Base-by-base conservation (phyloP, 2,888 invertebrate species). In the Homarus gammarus region DNA sequence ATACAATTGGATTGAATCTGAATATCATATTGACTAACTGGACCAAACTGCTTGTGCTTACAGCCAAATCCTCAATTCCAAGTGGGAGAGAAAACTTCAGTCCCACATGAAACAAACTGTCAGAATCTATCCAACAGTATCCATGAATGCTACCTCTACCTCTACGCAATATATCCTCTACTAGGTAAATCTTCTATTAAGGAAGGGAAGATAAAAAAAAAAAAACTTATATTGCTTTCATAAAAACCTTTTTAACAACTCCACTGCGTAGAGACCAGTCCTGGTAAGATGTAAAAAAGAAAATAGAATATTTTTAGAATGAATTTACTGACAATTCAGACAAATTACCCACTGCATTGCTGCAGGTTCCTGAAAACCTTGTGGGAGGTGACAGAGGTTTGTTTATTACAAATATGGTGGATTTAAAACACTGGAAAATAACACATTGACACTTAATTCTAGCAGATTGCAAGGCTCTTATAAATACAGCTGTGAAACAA, bases 261-360 rank as follows among this genome's bases (percentile, higher is more conserved):
- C 91, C 89, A 87, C 91, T 90, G 64, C 91, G 89, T 40, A 87
- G 87, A 31, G 91, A 90, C 91, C 91, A 91, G 81, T 91, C 91
- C 91, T 91, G 91, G 83, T 77, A 83, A 77, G 88, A 89, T 83
- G 78, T 84, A 73, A 84, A 82, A 78, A 84, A 89, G 84, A 89
- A 73, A 75, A 88, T 38, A 64, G 83, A 83, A 84, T 75, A 40
- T 56, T 70, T 85, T 87, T 87, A 87, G 86, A 87, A 87, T 68
- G 38, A 49, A n/a, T 68, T 68, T 51, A 79, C 33, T 79, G 22
- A 85, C 36, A 68, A 40, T 33, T 78, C 12, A 68, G 33, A 77
- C 49, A 85, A 77, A 68, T 70, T 77, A 85, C 78, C 85, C 85
- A 78, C 85, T 85, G 78, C 77, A 77, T 85, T 78, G 77, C 61